These are phyloP conservation scores for Rousettus madagascariensis DNA, from an alignment of 2,797 vertebrate species.

Conservation along the genomic window DNA sequence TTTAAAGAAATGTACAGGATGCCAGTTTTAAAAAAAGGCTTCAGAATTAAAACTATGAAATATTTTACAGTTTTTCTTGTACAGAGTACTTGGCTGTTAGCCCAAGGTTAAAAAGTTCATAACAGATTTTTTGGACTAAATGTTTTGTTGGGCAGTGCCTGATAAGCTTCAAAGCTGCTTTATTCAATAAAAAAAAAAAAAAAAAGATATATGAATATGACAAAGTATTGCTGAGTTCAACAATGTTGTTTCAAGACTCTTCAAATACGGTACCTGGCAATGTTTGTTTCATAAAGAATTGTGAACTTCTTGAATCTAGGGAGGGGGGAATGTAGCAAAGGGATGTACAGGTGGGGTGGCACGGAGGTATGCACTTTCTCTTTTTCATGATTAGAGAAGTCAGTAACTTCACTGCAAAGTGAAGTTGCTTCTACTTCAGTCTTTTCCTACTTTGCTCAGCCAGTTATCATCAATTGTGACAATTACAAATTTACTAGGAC, in stretches of 20 bases:
- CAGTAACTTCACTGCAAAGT: conserved; percentile 11
- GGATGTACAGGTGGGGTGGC: background rate
- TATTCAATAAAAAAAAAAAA: conserved; percentile 86
- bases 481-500: conserved; percentile 69
- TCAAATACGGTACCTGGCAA: conserved; percentile 83
- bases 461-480: conserved; percentile 59
- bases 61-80: conserved; percentile 92
- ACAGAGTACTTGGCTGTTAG: conserved; percentile 87
- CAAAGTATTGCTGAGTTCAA: conserved; percentile 85
- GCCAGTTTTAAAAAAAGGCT: conserved; percentile 85
- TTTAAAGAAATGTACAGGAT: conserved; percentile 88
- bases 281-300: conserved; percentile 82
- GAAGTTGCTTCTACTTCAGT: conserved; percentile 12
- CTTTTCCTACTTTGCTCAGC: conserved; percentile 40
- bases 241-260: conserved; percentile 85
- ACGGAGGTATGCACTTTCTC: conserved; percentile 64
- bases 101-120: conserved; percentile 84
- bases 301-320: conserved; percentile 82
- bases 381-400: conserved; percentile 55
- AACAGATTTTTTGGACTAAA: conserved; percentile 89
- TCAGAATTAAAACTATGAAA: conserved; percentile 89
- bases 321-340: conserved; percentile 18
- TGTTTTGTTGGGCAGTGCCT: conserved; percentile 96
- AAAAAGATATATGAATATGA: conserved; percentile 82
- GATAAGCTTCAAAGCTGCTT: conserved; percentile 94